Evolutionary conservation across 2,888 invertebrate species (phyloP).

Genomic region (Rutpela maculata): DNA sequence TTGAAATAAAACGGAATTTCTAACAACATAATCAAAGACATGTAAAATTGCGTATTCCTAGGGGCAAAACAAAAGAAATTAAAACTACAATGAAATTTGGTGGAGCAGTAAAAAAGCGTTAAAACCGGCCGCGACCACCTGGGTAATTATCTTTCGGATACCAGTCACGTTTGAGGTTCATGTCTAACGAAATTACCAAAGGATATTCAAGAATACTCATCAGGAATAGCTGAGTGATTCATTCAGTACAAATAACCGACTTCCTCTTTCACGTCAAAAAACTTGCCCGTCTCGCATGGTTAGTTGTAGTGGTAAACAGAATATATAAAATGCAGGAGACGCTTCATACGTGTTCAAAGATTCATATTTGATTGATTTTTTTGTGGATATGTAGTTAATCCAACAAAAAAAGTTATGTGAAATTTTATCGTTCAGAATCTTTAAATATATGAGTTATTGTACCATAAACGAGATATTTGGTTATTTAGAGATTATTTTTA

Average conservation of each 20-base stretch:
- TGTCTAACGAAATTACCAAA: background rate
- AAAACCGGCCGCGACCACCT: background rate
- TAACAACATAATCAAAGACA: no score
- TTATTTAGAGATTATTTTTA: no score
- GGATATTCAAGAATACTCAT: background rate
- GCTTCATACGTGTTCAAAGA: background rate
- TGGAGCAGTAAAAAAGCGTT: background rate
- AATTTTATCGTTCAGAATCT: no score
- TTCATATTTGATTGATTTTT: background rate
- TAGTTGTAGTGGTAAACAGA: background rate
- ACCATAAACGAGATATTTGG: no score
- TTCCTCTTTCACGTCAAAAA: slow-evolving; percentile 3
- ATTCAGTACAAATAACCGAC: slow-evolving; percentile 7
- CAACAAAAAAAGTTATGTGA: no score
- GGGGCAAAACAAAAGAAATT: background rate
- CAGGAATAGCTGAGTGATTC: background rate
- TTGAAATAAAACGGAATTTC: no score
- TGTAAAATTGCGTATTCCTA: background rate
- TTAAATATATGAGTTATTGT: no score
- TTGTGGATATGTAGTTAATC: background rate
- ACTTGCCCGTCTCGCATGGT: background rate
- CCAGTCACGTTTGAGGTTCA: background rate
- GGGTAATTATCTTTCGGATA: background rate
- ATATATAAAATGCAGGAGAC: background rate
- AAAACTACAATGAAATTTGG: background rate